phyloP scores from a whole-genome alignment of 2,113 vertebrate species.

The Bucco capensis region DNA sequence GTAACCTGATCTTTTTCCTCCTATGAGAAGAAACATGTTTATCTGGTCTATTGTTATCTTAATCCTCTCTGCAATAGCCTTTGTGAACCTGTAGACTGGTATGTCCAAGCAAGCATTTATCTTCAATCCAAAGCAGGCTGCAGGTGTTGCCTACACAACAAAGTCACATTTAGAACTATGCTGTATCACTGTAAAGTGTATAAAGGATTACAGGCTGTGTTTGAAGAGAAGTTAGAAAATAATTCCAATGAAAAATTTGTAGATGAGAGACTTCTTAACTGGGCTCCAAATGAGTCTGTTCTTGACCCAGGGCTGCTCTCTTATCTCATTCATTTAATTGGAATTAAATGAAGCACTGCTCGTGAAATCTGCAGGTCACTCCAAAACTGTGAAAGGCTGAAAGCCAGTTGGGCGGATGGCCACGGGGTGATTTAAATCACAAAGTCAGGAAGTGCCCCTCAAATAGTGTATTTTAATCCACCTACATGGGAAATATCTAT shows the following conservation, averaged over 20 bases:
- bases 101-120: neutral
- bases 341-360: neutral
- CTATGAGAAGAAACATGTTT: neutral
- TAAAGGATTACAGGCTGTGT: neutral
- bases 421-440: neutral
- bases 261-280: neutral
- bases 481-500: neutral
- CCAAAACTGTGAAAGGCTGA: neutral
- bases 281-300: neutral
- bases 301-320: neutral
- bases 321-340: neutral
- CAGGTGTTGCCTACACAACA: neutral
- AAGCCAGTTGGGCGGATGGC: neutral
- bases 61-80: neutral
- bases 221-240: neutral
- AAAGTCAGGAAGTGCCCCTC: neutral
- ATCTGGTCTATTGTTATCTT: neutral
- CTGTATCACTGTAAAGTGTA: neutral
- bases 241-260: neutral
- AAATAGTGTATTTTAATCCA: neutral
- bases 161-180: neutral
- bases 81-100: neutral
- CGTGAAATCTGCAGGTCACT: neutral
- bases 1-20: neutral
- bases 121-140: neutral